phyloP scores from a whole-genome alignment of 2,888 invertebrate species.

The Dastarcus helophoroides region DNA sequence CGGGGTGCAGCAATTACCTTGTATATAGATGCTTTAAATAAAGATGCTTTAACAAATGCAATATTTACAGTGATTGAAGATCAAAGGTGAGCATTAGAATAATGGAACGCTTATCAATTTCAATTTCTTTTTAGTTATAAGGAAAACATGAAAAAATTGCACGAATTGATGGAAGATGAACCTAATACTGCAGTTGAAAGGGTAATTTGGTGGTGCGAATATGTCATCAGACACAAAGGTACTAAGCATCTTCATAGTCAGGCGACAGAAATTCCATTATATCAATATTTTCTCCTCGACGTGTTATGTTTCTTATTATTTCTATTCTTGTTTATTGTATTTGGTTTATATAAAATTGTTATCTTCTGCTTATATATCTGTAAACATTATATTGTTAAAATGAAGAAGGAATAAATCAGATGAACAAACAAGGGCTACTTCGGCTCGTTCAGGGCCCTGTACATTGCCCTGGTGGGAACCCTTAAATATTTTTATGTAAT shows the following conservation, averaged over 20 bases:
- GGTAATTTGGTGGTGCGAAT: constrained; percentile 17
- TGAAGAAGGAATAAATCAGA: no score
- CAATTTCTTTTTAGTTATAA: constrained; percentile 13
- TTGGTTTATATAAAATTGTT: no score
- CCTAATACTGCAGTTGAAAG: constrained; percentile 14
- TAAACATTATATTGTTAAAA: no score
- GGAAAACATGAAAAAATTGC: constrained; percentile 11
- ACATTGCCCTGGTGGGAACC: no score
- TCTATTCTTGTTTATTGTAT: no score
- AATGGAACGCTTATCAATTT: not conserved
- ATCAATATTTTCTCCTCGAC: constrained; percentile 16
- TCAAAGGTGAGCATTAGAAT: constrained; percentile 16
- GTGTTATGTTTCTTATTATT: no score
- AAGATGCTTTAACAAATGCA: constrained; percentile 23
- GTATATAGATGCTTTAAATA: constrained; percentile 26
- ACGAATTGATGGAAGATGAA: constrained; percentile 14
- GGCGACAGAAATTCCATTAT: constrained; percentile 13
- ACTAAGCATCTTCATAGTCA: constrained; percentile 15
- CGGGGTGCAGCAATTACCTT: constrained; percentile 29
- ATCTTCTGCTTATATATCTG: no score
- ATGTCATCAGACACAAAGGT: constrained; percentile 16
- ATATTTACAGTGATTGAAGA: constrained; percentile 19
- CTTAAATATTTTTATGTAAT: no score
- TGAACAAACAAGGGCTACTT: no score
- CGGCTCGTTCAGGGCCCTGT: no score